Percentiles rank a stretch among this genome's conserved stretches.
phyloP scores from a whole-genome alignment of 1,140 invertebrate genomes.

The Drosophila triauraria region DNA sequence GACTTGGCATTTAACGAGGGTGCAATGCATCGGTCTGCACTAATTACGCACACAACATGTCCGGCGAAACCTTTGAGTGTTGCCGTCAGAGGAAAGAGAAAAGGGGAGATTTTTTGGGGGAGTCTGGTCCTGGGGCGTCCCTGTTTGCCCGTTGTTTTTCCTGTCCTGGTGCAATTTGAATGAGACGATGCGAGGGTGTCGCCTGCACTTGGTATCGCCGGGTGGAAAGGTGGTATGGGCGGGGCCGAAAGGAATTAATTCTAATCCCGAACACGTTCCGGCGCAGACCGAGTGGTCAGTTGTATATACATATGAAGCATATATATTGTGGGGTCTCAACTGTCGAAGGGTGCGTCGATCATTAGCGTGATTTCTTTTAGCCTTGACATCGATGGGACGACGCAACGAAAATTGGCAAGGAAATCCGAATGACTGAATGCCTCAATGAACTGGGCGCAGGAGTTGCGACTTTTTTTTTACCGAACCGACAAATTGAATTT shows the following conservation, averaged over 20 bases:
- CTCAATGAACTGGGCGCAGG: slow-evolving; percentile 1
- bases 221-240: slow-evolving; percentile 32
- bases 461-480: background rate
- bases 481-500: background rate
- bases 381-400: slow-evolving; percentile 32
- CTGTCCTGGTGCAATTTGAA: slow-evolving; percentile 65
- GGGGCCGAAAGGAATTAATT: slow-evolving; percentile 62
- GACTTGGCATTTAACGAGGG: slow-evolving; percentile 34
- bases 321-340: background rate
- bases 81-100: background rate
- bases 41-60: slow-evolving; percentile 79
- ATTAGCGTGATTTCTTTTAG: slow-evolving; percentile 68
- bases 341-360: slow-evolving; percentile 54
- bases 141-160: slow-evolving; percentile 44
- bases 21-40: slow-evolving; percentile 57
- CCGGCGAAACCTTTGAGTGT: slow-evolving; percentile 26
- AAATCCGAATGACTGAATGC: slow-evolving; percentile 13
- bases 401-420: slow-evolving; percentile 5
- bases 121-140: slow-evolving; percentile 16
- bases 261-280: slow-evolving; percentile 75
- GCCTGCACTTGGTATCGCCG: slow-evolving; percentile 51
- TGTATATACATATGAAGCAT: background rate
- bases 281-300: slow-evolving; percentile 45
- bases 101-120: slow-evolving; percentile 24
- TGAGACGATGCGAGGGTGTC: slow-evolving; percentile 37